Evolutionary conservation across 2,888 invertebrate species (phyloP), one percentile per base, ranked within the genome.

Genomic region (Ypsolopha sequella): DNA sequence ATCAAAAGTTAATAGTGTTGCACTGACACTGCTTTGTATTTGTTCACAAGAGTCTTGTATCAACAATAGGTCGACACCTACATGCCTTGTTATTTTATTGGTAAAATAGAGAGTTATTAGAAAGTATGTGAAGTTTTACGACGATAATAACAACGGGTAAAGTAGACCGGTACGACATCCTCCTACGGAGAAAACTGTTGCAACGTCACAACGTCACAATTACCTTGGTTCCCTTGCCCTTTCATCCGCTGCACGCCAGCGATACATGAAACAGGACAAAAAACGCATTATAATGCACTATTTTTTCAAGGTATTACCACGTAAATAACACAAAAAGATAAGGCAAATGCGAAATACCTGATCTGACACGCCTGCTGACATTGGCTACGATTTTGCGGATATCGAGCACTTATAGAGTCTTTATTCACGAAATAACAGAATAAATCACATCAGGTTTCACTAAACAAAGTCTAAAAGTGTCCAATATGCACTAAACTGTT

Each of bases 341-440:
- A 36, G 36, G 9, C 36, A 47, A 47, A 47, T 36, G 68, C 63
- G 68, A 82, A 79, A 87, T 93, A 93, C 93, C 93, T 93, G 93
- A 89, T 94, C 93, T 91, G 93, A 92, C 92, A 93, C 93, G 93
- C 93, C 93, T 92, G 94, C 92, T 92, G 93, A 94, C 94, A 94
- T 94, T 92, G 92, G 92, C 91, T 88, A 89, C 87, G 88, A 88
- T 89, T 89, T 89, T 82, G 70, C 60, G 69, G 74, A 71, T 86
- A 82, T 78, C 84, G 77, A 82, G 75, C 82, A 81, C 84, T 79
- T 79, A 69, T 69, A 61, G 65, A 76, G 80, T 82, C 77, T 77
- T 71, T 76, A 68, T 56, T 67, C 76, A 84, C 81, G 74, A 65
- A 76, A 74, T 70, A 73, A 65, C 69, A 71, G 72, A 73, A 78